Evolutionary conservation across 2,888 invertebrate species (phyloP).

Genomic region (Allygus modestus): DNA sequence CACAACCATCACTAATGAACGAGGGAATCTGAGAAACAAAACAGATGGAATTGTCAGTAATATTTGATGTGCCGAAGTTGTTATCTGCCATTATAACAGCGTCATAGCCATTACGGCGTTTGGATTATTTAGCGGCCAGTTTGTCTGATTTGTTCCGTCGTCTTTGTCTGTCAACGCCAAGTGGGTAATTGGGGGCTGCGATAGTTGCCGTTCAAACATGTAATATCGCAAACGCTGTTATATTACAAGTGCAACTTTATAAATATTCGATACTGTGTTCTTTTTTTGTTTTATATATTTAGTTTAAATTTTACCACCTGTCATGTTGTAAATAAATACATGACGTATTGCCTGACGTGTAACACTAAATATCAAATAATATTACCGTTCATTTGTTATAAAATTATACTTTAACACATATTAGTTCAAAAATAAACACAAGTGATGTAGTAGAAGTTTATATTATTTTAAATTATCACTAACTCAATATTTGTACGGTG

Average conservation of each 20-base stretch:
- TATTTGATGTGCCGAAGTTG: constrained; percentile 36
- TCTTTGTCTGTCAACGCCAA: constrained; percentile 36
- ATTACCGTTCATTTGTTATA: too few species aligned
- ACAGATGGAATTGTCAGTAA: constrained; percentile 47
- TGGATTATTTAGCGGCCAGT: constrained; percentile 43
- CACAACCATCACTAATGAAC: constrained; percentile 41
- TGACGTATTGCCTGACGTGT: too few species aligned
- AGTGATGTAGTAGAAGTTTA: too few species aligned
- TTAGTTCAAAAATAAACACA: too few species aligned
- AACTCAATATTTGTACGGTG: too few species aligned
- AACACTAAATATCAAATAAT: too few species aligned
- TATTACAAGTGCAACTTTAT: not conserved
- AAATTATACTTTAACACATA: too few species aligned
- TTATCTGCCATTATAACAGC: constrained; percentile 50
- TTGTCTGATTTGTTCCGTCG: constrained; percentile 15
- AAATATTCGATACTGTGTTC: too few species aligned
- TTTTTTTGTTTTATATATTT: too few species aligned
- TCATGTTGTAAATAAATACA: too few species aligned
- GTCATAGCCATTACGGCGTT: constrained; percentile 31
- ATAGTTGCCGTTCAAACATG: not conserved
- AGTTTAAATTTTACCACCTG: too few species aligned
- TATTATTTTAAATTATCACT: too few species aligned
- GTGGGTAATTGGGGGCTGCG: constrained; percentile 18
- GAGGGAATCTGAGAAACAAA: constrained; percentile 27
- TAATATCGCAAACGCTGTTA: not conserved